Conservation (phyloP, 2,113 vertebrate genomes). For the Ibidorhyncha struthersii region DNA sequence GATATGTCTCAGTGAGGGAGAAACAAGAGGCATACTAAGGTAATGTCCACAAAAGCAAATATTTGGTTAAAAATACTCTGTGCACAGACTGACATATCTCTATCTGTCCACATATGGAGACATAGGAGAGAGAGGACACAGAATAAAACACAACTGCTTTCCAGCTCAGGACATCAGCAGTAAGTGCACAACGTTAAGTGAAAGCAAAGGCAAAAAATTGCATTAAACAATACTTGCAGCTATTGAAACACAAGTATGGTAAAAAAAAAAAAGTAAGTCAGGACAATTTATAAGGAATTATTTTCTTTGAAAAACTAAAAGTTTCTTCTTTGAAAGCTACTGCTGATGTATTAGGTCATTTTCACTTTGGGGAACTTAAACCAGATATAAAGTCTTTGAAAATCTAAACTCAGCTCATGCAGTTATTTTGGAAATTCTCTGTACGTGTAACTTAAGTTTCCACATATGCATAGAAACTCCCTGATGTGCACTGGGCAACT, state of each 20-base stretch:
- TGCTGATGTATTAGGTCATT: not conserved
- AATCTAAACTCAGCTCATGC: not conserved
- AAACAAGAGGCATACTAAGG: not conserved
- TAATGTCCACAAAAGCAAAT: not conserved
- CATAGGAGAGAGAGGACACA: not conserved
- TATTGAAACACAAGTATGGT: not conserved
- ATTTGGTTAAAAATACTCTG: not conserved
- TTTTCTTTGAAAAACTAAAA: not conserved
- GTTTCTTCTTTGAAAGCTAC: not conserved
- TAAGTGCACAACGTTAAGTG: not conserved
- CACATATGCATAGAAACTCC: not conserved
- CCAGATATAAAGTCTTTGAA: not conserved
- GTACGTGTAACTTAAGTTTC: not conserved
- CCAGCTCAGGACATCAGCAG: not conserved
- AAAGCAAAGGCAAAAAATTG: not conserved
- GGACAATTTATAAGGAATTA: not conserved
- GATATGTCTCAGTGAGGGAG: not conserved
- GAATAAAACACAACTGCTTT: not conserved
- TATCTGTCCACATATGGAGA: not conserved
- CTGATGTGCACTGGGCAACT: not conserved
- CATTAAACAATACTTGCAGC: not conserved
- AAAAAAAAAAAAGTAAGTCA: not conserved
- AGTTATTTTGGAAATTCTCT: not conserved
- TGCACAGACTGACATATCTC: not conserved
- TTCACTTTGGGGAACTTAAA: not conserved